Conservation (phyloP, 53 echinoderm and acorn worm genomes). For the Glandiceps talaboti region DNA sequence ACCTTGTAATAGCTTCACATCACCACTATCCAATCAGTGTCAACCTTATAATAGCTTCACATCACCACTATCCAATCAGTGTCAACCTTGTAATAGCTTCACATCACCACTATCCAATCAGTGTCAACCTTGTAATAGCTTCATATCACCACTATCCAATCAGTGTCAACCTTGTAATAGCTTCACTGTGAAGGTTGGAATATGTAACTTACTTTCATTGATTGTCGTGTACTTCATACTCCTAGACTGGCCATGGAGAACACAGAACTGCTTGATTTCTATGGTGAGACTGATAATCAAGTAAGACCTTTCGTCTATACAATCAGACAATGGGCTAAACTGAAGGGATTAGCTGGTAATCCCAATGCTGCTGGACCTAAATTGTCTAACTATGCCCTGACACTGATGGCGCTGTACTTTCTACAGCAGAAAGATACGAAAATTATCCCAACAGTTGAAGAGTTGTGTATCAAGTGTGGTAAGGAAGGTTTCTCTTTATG, state of each 20-base stretch:
- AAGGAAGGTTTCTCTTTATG: neutral
- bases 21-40: too few relatives aligned
- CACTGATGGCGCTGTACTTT: conserved; percentile 64
- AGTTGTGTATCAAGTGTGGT: conserved; percentile 37
- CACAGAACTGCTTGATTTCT: conserved; percentile 80
- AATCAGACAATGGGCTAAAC: conserved; percentile 71
- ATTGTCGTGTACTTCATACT: too few relatives aligned
- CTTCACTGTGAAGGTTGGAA: too few relatives aligned
- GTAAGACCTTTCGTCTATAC: conserved; percentile 58
- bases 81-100: too few relatives aligned
- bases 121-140: too few relatives aligned
- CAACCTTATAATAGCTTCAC: too few relatives aligned
- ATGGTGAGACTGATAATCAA: conserved; percentile 29
- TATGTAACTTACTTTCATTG: too few relatives aligned
- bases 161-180: too few relatives aligned
- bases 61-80: too few relatives aligned
- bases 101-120: too few relatives aligned
- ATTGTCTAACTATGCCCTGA: conserved; percentile 87
- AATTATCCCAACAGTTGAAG: conserved; percentile 49
- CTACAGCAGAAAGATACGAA: conserved; percentile 34
- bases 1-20: too few relatives aligned
- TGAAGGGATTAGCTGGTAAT: conserved; percentile 56
- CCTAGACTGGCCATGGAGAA: conserved; percentile 68
- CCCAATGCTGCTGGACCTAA: conserved; percentile 55
- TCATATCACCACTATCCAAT: too few relatives aligned